Base-by-base conservation (phyloP, 2,797 vertebrate genomes). In the Melanotaenia nigrans region DNA sequence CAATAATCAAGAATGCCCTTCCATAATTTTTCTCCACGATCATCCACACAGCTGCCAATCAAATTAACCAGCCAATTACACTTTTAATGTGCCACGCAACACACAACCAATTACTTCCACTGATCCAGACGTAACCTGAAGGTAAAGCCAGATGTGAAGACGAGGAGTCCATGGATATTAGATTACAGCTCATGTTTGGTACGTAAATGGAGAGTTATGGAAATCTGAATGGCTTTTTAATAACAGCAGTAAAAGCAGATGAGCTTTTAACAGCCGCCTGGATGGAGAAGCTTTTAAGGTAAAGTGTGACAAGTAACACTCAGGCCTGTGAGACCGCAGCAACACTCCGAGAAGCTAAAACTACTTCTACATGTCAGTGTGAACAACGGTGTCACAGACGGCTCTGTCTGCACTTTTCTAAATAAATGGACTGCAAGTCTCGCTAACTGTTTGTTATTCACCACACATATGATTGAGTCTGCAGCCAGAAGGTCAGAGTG, bases 41-140 rank as follows among this genome's bases (percentile, higher is more conserved):
- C 75, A 49, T 60, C 67, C 58, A 12, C 75, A 71, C 25, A 53
- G n/a, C 70, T 28, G 71, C 84, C 82, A 77, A 80, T 87, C 88
- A 82, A 65, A 92, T 88, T 85, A 86, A 78, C 79, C 32, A 83
- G 81, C 82, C 86, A 75, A 91, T 92, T 90, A 87, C 75, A 32
- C 81, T 53, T 47, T 74, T 68, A 86, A 86, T 76, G 82, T 7
- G 36, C 61, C 75, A 40, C 71, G 40, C 33, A 61, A 58, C 71
- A 68, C 10, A 51, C 54, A 47, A 47, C 77, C 76, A 49, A 81
- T 85, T 67, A 79, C 68, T 54, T 63, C 30, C 81, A 35, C 35
- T 16, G 0, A 59, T 68, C 85, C 85, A 86, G 78, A 83, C 85
- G 86, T 33, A 64, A 78, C 62, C 61, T 25, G 61, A 64, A 83